Evolutionary conservation across 1,140 invertebrate genomes (phyloP).

Genomic region (Caerostris darwini): DNA sequence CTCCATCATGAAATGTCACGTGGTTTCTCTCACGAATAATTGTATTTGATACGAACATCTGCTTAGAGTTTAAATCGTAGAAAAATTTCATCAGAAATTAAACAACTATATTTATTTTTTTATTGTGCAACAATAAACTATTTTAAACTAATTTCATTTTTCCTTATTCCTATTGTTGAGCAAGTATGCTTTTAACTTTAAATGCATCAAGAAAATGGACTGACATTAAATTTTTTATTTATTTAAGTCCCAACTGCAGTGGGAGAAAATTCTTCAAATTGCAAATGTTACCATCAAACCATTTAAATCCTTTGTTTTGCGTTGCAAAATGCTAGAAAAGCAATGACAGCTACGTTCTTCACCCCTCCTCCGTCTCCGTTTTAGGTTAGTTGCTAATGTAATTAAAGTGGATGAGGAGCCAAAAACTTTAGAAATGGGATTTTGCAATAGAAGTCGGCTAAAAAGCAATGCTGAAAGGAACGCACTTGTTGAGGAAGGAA

Average conservation of each 20-base stretch:
- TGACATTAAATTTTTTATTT: no score
- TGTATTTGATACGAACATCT: no score
- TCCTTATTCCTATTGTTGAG: no score
- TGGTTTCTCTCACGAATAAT: no score
- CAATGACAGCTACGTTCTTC: neutral
- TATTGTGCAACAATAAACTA: neutral
- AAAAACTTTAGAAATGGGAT: conserved; percentile 18
- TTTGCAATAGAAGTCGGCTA: neutral
- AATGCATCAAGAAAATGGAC: no score
- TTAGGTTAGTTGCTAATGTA: neutral
- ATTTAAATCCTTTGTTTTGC: neutral
- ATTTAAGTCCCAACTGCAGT: neutral
- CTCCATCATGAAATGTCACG: no score
- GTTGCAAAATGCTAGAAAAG: neutral
- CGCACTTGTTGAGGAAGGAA: neutral
- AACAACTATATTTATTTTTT: neutral
- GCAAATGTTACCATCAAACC: neutral
- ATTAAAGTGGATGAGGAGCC: neutral
- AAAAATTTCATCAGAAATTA: neutral
- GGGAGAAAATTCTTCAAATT: neutral
- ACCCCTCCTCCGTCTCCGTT: neutral
- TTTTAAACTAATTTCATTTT: no score
- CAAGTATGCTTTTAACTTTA: no score
- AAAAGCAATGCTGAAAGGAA: neutral
- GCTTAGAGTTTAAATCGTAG: neutral